phyloP scores from a whole-genome alignment of 2,113 vertebrate genomes.

The Pimephales promelas region DNA sequence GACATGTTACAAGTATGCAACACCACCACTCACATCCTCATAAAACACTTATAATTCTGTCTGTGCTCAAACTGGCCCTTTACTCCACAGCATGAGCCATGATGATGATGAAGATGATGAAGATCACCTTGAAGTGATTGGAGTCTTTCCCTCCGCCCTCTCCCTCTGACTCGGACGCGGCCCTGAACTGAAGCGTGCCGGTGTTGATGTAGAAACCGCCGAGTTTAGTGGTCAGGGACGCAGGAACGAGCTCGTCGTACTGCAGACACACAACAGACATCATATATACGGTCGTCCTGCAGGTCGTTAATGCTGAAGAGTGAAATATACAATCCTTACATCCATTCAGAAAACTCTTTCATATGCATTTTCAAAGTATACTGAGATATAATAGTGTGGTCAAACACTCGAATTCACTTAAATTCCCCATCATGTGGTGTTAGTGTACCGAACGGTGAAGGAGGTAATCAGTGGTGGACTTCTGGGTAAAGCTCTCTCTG shows the following conservation, averaged over 20 bases:
- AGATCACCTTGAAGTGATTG: conserved; percentile 86
- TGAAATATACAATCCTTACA: background rate
- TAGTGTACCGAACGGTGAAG: too few species aligned
- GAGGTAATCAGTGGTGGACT: background rate
- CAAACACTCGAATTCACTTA: background rate
- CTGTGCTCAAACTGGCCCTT: too few species aligned
- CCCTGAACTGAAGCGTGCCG: conserved; percentile 94
- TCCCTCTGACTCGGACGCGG: conserved; percentile 93
- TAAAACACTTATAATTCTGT: too few species aligned
- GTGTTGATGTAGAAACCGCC: conserved; percentile 99
- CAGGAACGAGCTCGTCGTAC: conserved; percentile 96
- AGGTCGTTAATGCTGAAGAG: background rate
- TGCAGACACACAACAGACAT: conserved; percentile 48
- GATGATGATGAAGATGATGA: conserved; percentile 5
- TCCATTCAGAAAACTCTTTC: background rate
- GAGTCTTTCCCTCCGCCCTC: conserved; percentile 84
- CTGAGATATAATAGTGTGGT: background rate
- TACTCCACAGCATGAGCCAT: too few species aligned
- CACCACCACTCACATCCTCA: too few species aligned
- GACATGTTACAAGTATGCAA: too few species aligned
- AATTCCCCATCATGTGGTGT: background rate
- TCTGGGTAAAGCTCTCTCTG: background rate
- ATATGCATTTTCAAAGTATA: background rate
- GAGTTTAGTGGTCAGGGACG: conserved; percentile 94
- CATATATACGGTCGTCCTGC: too few species aligned